A percentile compares a stretch with the other conserved stretches of the same genome.
Conservation (phyloP, 1,140 invertebrate species). For the Drosophila busckii region DNA sequence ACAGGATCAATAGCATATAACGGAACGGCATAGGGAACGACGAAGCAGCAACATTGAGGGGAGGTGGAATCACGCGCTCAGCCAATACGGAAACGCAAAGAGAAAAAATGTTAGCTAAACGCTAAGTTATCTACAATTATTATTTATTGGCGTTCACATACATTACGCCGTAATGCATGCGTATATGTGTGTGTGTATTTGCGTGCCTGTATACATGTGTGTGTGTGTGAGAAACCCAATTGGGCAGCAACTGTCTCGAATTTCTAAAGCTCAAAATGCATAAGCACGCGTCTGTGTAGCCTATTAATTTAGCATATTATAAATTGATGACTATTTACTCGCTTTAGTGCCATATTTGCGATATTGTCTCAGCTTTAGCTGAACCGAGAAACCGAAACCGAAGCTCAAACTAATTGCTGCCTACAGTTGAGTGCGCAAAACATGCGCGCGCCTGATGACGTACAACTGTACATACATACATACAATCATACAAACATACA, state of each 20-base stretch:
- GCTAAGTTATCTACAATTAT: conserved; percentile 70
- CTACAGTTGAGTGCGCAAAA: conserved; percentile 10
- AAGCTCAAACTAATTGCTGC: conserved; percentile 29
- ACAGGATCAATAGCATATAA: conserved; percentile 53
- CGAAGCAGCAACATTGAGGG: conserved; percentile 1
- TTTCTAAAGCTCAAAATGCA: conserved; percentile 30
- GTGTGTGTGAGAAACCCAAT: conserved; percentile 21
- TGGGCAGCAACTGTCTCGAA: conserved; percentile 33
- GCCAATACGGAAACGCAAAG: conserved; percentile 57
- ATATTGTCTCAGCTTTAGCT: conserved; percentile 26
- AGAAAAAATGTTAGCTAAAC: conserved; percentile 69
- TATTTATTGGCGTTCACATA: conserved; percentile 52
- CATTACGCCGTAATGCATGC: conserved; percentile 20
- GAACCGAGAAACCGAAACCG: background rate
- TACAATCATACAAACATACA: too few species aligned
- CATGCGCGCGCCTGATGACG: conserved; percentile 20
- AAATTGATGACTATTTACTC: conserved; percentile 13
- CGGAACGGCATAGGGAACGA: conserved; percentile 4
- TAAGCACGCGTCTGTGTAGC: conserved; percentile 26
- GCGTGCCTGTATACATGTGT: conserved; percentile 2
- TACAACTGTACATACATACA: conserved; percentile 2
- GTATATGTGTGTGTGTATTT: conserved; percentile 28
- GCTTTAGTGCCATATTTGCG: conserved; percentile 14
- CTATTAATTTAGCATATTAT: conserved; percentile 41
- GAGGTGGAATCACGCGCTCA: conserved; percentile 61